Evolutionary conservation across 2,113 vertebrate species (phyloP).

Genomic region (Daphoenositta chrysoptera): DNA sequence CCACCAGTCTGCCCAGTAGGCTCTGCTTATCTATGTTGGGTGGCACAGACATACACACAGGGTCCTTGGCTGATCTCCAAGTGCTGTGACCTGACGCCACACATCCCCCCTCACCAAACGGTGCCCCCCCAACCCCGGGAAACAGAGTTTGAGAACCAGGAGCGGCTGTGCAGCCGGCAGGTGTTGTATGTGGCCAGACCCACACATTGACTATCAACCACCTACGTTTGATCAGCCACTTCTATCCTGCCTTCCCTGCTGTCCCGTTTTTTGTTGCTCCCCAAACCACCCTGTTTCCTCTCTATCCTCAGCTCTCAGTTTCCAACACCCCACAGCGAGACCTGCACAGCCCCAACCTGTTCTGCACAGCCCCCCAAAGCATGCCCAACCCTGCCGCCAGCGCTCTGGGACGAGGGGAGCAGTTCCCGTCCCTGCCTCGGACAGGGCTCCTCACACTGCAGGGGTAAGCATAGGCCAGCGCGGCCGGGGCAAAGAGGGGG

Average conservation of each 20-base stretch:
- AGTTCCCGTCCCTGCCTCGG: accelerated
- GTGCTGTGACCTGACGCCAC: neutral
- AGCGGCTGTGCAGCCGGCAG: neutral
- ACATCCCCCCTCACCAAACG: no score
- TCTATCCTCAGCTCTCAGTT: neutral
- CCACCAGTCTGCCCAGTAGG: neutral
- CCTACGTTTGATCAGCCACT: neutral
- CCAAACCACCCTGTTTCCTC: neutral
- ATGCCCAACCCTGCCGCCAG: neutral
- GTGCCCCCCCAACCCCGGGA: no score
- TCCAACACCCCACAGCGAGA: neutral
- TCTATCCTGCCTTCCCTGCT: neutral
- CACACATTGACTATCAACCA: neutral
- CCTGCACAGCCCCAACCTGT: neutral
- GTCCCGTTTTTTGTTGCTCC: neutral
- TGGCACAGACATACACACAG: accelerated
- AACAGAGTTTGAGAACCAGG: neutral
- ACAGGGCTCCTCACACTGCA: neutral
- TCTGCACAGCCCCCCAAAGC: no score
- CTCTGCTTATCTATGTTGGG: neutral
- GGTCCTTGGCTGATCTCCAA: neutral
- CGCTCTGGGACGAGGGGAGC: accelerated
- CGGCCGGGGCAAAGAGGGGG: neutral
- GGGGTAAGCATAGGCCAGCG: no score
- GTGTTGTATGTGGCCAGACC: neutral